Evolutionary conservation across 2,888 invertebrate genomes (phyloP).

Genomic region (Melieria crassipennis): DNA sequence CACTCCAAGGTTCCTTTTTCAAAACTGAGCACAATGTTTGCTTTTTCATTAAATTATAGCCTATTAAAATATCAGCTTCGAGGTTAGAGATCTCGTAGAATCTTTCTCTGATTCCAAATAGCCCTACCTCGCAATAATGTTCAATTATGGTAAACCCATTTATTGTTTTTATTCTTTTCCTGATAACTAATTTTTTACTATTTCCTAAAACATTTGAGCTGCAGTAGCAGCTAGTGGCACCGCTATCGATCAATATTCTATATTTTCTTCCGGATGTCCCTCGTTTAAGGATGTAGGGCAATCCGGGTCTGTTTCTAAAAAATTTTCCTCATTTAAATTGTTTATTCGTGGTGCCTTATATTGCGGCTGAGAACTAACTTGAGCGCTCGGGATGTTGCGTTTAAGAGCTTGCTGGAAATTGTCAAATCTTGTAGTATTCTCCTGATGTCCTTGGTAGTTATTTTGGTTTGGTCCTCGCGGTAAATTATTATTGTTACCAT

Average conservation of each 20-base stretch:
- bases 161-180: conserved; percentile 7
- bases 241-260: neutral
- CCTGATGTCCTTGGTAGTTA: neutral
- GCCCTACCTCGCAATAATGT: conserved; percentile 13
- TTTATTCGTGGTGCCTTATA: conserved; percentile 2
- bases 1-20: conserved; percentile 18
- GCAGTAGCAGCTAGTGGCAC: neutral
- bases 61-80: conserved; percentile 7
- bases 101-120: conserved; percentile 26
- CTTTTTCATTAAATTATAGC: conserved; percentile 22
- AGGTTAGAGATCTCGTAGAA: conserved; percentile 27
- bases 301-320: conserved; percentile 3
- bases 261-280: conserved; percentile 10
- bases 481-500: too few species aligned
- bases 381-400: neutral
- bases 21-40: conserved; percentile 12
- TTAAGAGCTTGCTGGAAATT: neutral
- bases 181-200: neutral
- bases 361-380: neutral
- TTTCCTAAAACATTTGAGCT: neutral
- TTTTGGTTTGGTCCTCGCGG: conserved; percentile 1
- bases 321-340: neutral
- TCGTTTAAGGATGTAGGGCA: conserved; percentile 12
- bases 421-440: neutral
- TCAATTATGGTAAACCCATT: conserved; percentile 28